Evolutionary conservation across 2,113 vertebrate genomes (phyloP).

Genomic region (Poecilia latipinna): DNA sequence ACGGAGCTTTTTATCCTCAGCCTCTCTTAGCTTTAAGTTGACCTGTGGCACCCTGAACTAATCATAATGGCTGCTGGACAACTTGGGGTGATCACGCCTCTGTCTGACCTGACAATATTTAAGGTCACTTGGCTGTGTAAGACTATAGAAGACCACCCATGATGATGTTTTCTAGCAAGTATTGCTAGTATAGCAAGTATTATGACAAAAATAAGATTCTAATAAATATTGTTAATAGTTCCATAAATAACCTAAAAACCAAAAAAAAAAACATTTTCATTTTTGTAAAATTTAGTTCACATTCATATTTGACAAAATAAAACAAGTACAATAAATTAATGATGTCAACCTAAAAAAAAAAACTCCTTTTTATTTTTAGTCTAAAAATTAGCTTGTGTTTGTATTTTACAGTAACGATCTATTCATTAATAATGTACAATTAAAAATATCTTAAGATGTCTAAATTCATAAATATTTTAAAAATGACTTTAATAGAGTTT

Average conservation of each 20-base stretch:
- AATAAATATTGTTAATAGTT: not conserved
- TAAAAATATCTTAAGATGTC: too few species aligned
- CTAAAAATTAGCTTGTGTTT: not conserved
- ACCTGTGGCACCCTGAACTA: conserved; percentile 67
- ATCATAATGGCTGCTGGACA: conserved; percentile 65
- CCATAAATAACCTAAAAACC: not conserved
- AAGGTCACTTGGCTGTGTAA: conserved; percentile 27
- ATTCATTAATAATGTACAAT: too few species aligned
- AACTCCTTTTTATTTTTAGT: not conserved
- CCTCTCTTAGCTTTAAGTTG: conserved; percentile 61
- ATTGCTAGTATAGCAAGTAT: not conserved
- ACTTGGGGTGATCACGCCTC: conserved; percentile 54
- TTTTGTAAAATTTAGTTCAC: not conserved
- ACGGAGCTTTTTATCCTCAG: conserved; percentile 60
- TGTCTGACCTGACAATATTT: conserved; percentile 55
- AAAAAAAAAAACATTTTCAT: not conserved
- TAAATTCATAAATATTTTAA: too few species aligned
- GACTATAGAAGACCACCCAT: conserved; percentile 50
- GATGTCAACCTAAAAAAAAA: not conserved
- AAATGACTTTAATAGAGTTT: too few species aligned
- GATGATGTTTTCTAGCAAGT: conserved; percentile 9
- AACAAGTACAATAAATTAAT: not conserved
- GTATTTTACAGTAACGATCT: not conserved
- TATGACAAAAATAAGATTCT: too few species aligned
- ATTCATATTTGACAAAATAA: not conserved